phyloP scores from a whole-genome alignment of 2,888 invertebrate genomes.

The Thera obeliscata region DNA sequence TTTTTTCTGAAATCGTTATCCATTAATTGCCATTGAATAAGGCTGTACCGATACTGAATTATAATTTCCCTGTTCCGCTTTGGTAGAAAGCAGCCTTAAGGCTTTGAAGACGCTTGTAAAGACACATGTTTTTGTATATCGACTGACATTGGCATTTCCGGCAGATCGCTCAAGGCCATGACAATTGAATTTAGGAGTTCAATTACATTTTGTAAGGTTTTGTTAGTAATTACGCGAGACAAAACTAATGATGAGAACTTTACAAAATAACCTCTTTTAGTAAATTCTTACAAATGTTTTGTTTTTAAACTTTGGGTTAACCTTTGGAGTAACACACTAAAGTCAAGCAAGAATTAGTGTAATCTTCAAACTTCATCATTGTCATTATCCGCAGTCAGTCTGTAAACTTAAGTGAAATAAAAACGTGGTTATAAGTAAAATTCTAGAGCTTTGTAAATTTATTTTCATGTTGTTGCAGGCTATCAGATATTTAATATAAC shows the following conservation, averaged over 20 bases:
- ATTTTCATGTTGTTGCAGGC: too few relatives aligned
- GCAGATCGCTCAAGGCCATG: constrained; percentile 24
- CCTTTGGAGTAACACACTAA: too few relatives aligned
- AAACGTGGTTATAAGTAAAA: too few relatives aligned
- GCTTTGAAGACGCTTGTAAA: constrained; percentile 24
- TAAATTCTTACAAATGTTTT: too few relatives aligned
- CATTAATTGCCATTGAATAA: too few relatives aligned
- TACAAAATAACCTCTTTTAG: not conserved
- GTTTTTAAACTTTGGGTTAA: too few relatives aligned
- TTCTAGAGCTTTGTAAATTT: not conserved
- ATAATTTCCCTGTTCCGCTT: not conserved
- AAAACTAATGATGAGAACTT: constrained; percentile 17
- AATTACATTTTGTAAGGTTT: constrained; percentile 11
- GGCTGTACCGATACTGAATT: not conserved
- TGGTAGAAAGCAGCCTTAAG: constrained; percentile 1
- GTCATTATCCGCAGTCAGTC: too few relatives aligned
- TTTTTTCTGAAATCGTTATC: too few relatives aligned
- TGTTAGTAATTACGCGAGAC: constrained; percentile 11
- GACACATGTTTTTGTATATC: constrained; percentile 22
- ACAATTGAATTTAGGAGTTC: constrained; percentile 16
- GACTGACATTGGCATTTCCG: constrained; percentile 35
- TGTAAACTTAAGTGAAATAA: too few relatives aligned
- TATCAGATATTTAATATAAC: too few relatives aligned
- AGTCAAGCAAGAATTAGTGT: too few relatives aligned
- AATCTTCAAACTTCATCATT: too few relatives aligned